A percentile compares a stretch with the other conserved stretches of the same genome.
Evolutionary conservation across 2,888 invertebrate species (phyloP).

Genomic region (Chromoteleia sp.): DNA sequence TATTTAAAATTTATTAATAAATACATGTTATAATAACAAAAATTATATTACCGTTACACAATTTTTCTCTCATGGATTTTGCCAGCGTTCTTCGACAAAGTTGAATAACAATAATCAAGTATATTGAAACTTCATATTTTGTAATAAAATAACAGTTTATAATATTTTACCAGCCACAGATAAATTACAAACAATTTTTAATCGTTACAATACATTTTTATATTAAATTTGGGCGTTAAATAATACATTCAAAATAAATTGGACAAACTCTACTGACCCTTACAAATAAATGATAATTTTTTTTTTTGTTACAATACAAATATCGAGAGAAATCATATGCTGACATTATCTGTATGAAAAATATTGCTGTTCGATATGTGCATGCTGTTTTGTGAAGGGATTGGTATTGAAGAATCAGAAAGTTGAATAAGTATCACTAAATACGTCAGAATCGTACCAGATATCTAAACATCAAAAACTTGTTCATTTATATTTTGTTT

Average conservation of each 20-base stretch:
- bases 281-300: not conserved
- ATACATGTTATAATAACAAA: too few species aligned
- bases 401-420: conserved; percentile 54
- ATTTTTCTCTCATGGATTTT: conserved; percentile 11
- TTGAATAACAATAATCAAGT: conserved; percentile 20
- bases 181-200: too few species aligned
- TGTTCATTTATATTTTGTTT: conserved; percentile 12
- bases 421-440: conserved; percentile 64
- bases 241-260: too few species aligned
- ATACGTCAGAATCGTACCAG: conserved; percentile 65
- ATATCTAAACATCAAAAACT: conserved; percentile 57
- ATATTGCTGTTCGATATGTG: conserved; percentile 28
- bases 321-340: conserved; percentile 1
- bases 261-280: conserved; percentile 8
- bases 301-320: conserved; percentile 9
- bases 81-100: conserved; percentile 3
- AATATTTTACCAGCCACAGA: too few species aligned
- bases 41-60: too few species aligned
- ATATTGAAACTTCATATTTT: conserved; percentile 15
- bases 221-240: not conserved
- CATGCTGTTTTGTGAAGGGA: conserved; percentile 20
- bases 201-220: too few species aligned
- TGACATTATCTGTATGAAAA: conserved; percentile 15
- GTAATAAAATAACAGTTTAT: too few species aligned
- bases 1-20: too few species aligned